phyloP scores from a whole-genome alignment of 2,797 vertebrate species.

The Pseudocheirus occidentalis region DNA sequence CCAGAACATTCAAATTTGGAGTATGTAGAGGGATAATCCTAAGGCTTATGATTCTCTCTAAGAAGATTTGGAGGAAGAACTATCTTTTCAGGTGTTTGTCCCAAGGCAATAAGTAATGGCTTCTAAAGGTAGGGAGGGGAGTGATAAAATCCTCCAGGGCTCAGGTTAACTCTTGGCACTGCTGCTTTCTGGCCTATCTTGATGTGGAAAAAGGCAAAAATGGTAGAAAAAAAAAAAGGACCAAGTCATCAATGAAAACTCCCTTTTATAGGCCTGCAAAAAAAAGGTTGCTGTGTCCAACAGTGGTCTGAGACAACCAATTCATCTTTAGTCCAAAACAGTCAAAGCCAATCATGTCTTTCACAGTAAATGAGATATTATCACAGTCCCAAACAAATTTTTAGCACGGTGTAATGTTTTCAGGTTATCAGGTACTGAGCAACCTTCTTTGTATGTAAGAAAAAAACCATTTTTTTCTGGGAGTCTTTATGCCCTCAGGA shows the following conservation, averaged over 20 bases:
- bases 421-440: neutral
- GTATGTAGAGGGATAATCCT: neutral
- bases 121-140: too few species aligned
- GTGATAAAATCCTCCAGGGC: neutral
- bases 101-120: neutral
- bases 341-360: neutral
- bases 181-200: neutral
- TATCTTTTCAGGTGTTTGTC: neutral
- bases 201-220: neutral
- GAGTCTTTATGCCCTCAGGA: neutral
- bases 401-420: neutral
- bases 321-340: neutral
- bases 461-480: too few species aligned
- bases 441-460: too few species aligned
- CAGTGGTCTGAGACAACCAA: neutral
- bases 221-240: neutral
- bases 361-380: neutral
- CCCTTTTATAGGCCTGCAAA: neutral
- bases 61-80: neutral
- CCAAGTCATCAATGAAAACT: neutral
- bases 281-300: neutral
- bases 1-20: neutral
- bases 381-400: neutral
- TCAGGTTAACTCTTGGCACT: neutral
- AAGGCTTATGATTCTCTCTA: neutral